Conservation (phyloP, 2,113 vertebrate genomes). For the Numida meleagris region DNA sequence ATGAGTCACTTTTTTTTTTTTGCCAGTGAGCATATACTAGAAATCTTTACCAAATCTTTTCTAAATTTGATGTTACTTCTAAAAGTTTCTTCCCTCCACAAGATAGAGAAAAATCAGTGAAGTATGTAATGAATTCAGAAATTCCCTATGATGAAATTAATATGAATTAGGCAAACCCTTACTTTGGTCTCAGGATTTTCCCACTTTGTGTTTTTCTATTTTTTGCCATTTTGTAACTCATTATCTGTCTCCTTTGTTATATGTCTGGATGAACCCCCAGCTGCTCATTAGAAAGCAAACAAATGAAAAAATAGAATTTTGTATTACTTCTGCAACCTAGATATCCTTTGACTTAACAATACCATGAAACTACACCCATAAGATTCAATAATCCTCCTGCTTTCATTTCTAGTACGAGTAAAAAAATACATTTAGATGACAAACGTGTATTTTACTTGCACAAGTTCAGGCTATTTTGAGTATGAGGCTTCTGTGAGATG, state of each 20-base stretch:
- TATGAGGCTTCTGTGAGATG: neutral
- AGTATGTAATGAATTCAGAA: neutral
- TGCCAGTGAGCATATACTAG: neutral
- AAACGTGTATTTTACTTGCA: neutral
- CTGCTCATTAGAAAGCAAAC: neutral
- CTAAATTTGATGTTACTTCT: neutral
- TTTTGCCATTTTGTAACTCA: neutral
- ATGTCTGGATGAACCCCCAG: neutral
- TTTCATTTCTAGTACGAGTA: neutral
- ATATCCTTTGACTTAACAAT: neutral
- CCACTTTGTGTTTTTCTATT: neutral
- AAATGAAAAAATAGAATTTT: neutral
- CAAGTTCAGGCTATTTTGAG: neutral
- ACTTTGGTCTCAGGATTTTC: neutral
- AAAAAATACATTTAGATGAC: neutral
- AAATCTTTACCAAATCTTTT: neutral
- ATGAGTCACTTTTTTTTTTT: neutral
- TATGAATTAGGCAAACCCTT: neutral
- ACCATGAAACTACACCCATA: neutral
- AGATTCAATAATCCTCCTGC: neutral
- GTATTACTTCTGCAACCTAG: neutral
- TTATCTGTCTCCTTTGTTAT: neutral
- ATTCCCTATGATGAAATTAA: neutral
- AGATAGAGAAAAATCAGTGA: neutral
- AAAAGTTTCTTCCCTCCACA: neutral